Percentiles rank a stretch among this genome's conserved stretches.
Conservation (phyloP, 2,888 invertebrate genomes). For the Empis livida region DNA sequence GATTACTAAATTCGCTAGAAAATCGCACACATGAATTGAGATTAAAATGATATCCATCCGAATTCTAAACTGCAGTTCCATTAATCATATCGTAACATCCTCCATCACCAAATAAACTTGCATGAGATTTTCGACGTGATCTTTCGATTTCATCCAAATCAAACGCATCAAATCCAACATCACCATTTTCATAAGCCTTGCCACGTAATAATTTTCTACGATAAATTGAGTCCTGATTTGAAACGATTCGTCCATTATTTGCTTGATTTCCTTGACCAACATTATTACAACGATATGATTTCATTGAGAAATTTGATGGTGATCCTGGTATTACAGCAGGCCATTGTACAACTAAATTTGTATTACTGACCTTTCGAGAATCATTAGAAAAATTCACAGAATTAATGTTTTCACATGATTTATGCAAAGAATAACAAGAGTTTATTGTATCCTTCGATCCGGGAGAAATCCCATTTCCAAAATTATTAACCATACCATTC, state of each 20-base stretch:
- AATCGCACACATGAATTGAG: not conserved
- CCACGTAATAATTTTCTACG: conserved; percentile 19
- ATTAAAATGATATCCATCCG: too few species aligned
- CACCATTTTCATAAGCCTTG: conserved; percentile 26
- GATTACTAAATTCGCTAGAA: too few species aligned
- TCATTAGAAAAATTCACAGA: conserved; percentile 9
- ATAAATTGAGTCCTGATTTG: not conserved
- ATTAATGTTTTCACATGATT: conserved; percentile 19
- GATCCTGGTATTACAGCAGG: conserved; percentile 33
- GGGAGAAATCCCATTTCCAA: not conserved
- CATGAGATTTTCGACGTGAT: conserved; percentile 33
- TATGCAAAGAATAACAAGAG: conserved; percentile 15
- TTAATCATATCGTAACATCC: conserved; percentile 28
- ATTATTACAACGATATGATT: conserved; percentile 11
- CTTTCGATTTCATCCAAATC: conserved; percentile 34
- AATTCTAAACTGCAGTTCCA: conserved; percentile 29
- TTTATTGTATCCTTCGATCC: conserved; percentile 14
- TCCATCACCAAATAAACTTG: conserved; percentile 28
- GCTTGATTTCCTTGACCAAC: not conserved
- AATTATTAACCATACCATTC: not conserved
- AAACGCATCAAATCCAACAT: conserved; percentile 21
- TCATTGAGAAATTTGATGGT: conserved; percentile 26
- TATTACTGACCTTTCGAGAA: conserved; percentile 6
- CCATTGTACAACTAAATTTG: conserved; percentile 25
- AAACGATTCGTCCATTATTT: not conserved